Percentiles rank a stretch among this genome's conserved stretches.
Conservation (phyloP, 2,113 vertebrate genomes). For the Rhinoptilus africanus region DNA sequence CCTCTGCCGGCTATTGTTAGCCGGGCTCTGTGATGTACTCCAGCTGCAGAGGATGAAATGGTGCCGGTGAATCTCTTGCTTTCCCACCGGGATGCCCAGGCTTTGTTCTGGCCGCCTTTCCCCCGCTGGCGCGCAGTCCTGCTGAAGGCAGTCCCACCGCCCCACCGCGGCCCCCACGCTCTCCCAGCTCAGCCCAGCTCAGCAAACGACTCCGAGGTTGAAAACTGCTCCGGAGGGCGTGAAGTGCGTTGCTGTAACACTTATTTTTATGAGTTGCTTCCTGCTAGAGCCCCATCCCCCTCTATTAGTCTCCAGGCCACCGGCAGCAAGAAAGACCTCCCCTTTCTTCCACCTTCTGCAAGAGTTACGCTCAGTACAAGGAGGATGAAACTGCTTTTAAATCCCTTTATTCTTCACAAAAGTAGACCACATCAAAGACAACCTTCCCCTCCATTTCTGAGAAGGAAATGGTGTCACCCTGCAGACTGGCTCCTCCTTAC, state of each 20-base stretch:
- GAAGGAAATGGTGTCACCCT: neutral
- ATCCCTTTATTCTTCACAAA: neutral
- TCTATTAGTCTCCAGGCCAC: neutral
- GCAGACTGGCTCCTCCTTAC: neutral
- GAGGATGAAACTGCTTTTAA: neutral
- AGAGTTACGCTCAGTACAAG: neutral
- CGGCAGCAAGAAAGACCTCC: neutral
- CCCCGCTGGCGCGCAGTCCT: fast-evolving
- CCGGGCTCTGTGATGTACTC: neutral
- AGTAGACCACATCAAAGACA: neutral
- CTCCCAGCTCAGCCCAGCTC: neutral
- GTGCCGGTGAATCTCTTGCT: fast-evolving
- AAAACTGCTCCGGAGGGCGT: neutral
- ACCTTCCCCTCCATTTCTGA: neutral
- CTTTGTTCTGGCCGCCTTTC: neutral
- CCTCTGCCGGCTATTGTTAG: neutral
- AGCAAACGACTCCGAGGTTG: neutral
- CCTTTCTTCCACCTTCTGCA: neutral
- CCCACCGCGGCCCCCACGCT: fast-evolving
- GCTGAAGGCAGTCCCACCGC: fast-evolving
- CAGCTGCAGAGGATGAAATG: neutral
- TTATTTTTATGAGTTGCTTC: neutral
- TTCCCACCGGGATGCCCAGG: fast-evolving
- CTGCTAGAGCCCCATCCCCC: neutral
- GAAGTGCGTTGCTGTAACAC: neutral